A percentile compares a stretch with the other conserved stretches of the same genome.
These are phyloP conservation scores for Drosophila subsilvestris DNA, from an alignment of 2,888 invertebrate species.

Conservation along the genomic window DNA sequence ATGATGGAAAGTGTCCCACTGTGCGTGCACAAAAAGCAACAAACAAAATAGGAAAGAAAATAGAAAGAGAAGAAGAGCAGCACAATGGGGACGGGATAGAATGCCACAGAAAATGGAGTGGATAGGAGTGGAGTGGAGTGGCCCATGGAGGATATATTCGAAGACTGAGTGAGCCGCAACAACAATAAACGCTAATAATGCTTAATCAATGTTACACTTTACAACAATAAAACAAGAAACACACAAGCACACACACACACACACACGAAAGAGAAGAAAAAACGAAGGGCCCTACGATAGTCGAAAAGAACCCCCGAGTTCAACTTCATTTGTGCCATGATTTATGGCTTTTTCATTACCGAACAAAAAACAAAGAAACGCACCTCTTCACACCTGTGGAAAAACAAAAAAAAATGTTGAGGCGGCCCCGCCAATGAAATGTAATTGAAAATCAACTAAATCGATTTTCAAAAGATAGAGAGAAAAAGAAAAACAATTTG, in stretches of 20 bases:
- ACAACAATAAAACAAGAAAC: constrained; percentile 55
- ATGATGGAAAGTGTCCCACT: constrained; percentile 79
- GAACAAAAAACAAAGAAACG: constrained; percentile 37
- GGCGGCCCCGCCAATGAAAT: constrained; percentile 53
- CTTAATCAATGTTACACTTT: constrained; percentile 83
- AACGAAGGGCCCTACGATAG: constrained; percentile 16
- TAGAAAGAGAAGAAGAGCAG: constrained; percentile 32
- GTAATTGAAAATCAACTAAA: constrained; percentile 67
- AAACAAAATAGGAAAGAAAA: constrained; percentile 36
- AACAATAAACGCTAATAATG: constrained; percentile 79
- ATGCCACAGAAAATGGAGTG: constrained; percentile 22
- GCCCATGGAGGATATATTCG: constrained; percentile 3
- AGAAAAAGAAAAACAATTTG: constrained; percentile 55
- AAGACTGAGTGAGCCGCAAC: constrained; percentile 51
- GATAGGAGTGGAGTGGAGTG: not conserved
- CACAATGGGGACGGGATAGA: constrained; percentile 50
- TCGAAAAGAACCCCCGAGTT: constrained; percentile 32
- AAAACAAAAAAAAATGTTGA: constrained; percentile 54
- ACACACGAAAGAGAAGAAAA: constrained; percentile 14
- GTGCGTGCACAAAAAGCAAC: constrained; percentile 58
- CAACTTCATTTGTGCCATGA: constrained; percentile 75
- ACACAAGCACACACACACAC: constrained; percentile 9
- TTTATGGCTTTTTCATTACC: constrained; percentile 72
- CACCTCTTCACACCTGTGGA: constrained; percentile 74
- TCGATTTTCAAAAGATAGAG: constrained; percentile 58